These are phyloP conservation scores for Pharmacophagus antenor DNA, from an alignment of 2,888 invertebrate genomes.

Conservation along the genomic window DNA sequence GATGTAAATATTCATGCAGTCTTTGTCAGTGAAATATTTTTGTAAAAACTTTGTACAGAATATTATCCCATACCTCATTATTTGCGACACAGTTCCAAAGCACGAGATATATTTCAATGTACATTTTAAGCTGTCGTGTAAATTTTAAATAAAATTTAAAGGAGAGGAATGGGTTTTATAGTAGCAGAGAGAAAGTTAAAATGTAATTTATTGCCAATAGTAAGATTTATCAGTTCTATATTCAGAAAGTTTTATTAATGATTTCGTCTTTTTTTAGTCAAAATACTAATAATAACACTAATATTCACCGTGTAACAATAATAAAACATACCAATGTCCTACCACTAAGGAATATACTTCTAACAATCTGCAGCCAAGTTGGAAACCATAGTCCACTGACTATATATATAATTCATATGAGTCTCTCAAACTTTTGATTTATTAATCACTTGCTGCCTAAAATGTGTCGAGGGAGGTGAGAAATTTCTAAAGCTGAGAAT, in stretches of 20 bases:
- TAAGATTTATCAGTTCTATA: too few species aligned
- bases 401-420: neutral
- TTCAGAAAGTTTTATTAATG: neutral
- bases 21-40: neutral
- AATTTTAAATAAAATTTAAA: neutral
- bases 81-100: neutral
- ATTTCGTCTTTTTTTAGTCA: too few species aligned
- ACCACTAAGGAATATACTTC: neutral
- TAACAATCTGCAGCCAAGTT: neutral
- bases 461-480: neutral
- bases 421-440: neutral
- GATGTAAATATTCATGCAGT: too few species aligned
- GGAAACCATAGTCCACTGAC: neutral
- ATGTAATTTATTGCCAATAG: too few species aligned
- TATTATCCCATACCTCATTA: neutral
- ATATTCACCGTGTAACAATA: too few species aligned
- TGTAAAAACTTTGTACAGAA: neutral
- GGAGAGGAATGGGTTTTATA: neutral
- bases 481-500: neutral
- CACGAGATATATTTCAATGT: neutral
- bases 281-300: too few species aligned
- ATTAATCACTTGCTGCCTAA: neutral
- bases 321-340: neutral
- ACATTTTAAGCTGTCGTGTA: neutral
- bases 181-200: too few species aligned